These are phyloP conservation scores for Eubucco bourcierii DNA, from an alignment of 2,113 vertebrate genomes.

Conservation along the genomic window DNA sequence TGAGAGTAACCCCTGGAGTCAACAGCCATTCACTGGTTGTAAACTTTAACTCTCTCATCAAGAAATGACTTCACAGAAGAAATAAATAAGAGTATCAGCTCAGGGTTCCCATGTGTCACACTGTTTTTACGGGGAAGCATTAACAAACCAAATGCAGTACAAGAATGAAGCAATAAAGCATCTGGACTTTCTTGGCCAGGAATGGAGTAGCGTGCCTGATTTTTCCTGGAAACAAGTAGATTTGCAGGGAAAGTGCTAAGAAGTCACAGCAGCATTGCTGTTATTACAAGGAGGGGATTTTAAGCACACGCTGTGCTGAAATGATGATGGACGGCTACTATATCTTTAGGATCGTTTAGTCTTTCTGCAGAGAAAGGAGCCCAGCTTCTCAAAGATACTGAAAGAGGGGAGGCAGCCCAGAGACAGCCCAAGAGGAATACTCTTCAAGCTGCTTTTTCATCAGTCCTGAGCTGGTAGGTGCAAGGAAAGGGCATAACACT, in stretches of 20 bases:
- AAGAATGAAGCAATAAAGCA: constrained; percentile 34
- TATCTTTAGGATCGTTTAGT: neutral
- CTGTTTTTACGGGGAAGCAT: constrained; percentile 26
- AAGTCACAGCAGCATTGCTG: constrained; percentile 3
- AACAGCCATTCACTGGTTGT: neutral
- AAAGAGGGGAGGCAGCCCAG: neutral
- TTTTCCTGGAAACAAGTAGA: constrained; percentile 56
- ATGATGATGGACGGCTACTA: neutral
- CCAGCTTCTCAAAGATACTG: neutral
- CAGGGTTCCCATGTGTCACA: neutral
- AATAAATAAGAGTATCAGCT: constrained; percentile 7
- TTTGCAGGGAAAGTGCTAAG: constrained; percentile 35
- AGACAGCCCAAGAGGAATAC: neutral
- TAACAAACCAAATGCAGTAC: neutral
- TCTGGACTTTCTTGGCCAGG: constrained; percentile 48
- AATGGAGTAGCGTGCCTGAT: neutral
- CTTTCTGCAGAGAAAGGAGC: neutral
- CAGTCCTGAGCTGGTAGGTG: neutral
- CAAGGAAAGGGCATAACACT: neutral
- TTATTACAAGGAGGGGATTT: neutral
- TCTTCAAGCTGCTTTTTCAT: neutral
- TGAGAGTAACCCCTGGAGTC: neutral
- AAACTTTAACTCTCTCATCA: neutral
- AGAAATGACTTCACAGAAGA: constrained; percentile 13
- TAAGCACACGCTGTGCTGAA: neutral